Conservation (phyloP, 92 coral and sea anemone species). For the Phenganax marumi region DNA sequence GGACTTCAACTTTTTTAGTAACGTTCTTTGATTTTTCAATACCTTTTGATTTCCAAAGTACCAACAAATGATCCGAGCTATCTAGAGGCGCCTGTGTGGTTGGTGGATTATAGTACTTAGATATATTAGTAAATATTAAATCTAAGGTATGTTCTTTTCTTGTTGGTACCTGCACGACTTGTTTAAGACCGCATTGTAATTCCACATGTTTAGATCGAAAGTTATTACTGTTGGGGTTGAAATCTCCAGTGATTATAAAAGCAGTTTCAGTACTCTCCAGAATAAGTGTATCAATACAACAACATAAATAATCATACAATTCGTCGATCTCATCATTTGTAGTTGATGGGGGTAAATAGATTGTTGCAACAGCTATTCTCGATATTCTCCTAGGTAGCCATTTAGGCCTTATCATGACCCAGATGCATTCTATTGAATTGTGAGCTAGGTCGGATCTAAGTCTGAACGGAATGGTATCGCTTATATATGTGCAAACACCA, state of each 20-base stretch:
- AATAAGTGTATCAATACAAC: not conserved
- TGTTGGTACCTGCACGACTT: not conserved
- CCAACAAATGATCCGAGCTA: not conserved
- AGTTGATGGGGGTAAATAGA: constrained; percentile 2
- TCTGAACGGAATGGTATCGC: not conserved
- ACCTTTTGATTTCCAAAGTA: constrained; percentile 13
- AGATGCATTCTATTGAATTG: too few species aligned
- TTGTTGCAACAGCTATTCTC: constrained; percentile 1
- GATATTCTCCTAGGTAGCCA: constrained; percentile 1
- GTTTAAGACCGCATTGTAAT: not conserved
- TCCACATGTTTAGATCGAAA: too few species aligned
- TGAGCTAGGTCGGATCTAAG: not conserved
- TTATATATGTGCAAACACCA: constrained; percentile 20
- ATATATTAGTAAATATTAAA: not conserved
- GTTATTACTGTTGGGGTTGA: constrained; percentile 17
- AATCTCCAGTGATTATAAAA: not conserved
- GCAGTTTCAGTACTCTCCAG: constrained; percentile 14
- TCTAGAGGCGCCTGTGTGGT: not conserved
- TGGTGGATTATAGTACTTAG: not conserved
- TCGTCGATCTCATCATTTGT: constrained; percentile 2
- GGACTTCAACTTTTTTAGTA: not conserved
- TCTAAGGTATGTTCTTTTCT: not conserved
- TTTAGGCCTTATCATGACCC: constrained; percentile 3
- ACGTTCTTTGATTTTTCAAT: not conserved
- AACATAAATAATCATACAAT: not conserved